Conservation (phyloP, 1,140 invertebrate genomes). For the Drosophila virilis region DNA sequence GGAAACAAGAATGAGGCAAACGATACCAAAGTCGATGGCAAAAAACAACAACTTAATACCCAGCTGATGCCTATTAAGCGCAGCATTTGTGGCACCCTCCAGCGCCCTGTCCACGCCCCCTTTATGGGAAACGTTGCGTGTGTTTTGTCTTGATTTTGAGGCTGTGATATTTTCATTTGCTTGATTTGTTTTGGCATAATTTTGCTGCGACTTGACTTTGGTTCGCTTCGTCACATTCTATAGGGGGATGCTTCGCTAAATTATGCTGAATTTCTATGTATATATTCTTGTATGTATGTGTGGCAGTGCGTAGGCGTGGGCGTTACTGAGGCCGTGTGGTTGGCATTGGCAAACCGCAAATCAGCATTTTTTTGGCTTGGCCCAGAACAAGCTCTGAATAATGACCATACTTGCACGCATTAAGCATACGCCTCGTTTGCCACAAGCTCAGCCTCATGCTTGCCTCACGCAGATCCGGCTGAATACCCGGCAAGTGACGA, state of each 20-base stretch:
- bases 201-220: constrained; percentile 44
- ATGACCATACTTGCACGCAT: constrained; percentile 56
- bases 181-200: constrained; percentile 83
- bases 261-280: constrained; percentile 53
- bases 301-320: neutral
- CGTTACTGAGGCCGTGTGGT: constrained; percentile 11
- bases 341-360: constrained; percentile 70
- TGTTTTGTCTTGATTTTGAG: constrained; percentile 72
- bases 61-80: constrained; percentile 82
- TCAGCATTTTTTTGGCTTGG: constrained; percentile 58
- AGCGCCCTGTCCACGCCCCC: neutral
- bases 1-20: constrained; percentile 29
- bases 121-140: constrained; percentile 41
- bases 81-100: constrained; percentile 73
- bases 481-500: constrained; percentile 60
- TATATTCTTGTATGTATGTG: constrained; percentile 8
- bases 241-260: constrained; percentile 42
- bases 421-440: constrained; percentile 64
- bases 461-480: neutral
- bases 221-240: constrained; percentile 13
- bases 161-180: constrained; percentile 81
- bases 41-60: constrained; percentile 82
- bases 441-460: constrained; percentile 5
- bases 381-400: constrained; percentile 44
- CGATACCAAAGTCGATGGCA: constrained; percentile 18